These are phyloP conservation scores for Takifugu flavidus DNA, from an alignment of 2,113 vertebrate genomes.

Conservation along the genomic window DNA sequence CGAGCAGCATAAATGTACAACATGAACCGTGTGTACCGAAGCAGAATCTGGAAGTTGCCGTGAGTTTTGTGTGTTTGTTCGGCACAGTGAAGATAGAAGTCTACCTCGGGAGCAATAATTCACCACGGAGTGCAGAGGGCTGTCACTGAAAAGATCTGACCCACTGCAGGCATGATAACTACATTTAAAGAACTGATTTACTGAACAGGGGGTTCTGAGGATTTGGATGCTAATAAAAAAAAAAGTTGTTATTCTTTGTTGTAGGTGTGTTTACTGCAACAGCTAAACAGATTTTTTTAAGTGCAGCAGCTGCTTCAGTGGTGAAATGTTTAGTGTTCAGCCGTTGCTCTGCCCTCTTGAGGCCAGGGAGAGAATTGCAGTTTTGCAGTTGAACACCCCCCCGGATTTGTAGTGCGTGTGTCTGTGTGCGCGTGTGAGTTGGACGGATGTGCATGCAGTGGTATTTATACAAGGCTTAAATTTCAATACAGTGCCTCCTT, in stretches of 20 bases:
- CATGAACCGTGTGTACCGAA: slow-evolving; percentile 28
- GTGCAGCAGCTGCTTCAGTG: neutral
- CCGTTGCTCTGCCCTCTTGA: slow-evolving; percentile 56
- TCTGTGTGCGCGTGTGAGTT: slow-evolving; percentile 15
- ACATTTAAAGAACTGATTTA: slow-evolving; percentile 71
- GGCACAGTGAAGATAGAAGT: slow-evolving; percentile 52
- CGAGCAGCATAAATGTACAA: slow-evolving; percentile 32
- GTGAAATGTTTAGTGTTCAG: slow-evolving; percentile 27
- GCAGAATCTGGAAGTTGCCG: slow-evolving; percentile 30
- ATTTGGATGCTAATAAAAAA: slow-evolving; percentile 29
- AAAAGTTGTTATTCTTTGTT: slow-evolving; percentile 6
- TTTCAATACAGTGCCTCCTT: slow-evolving; percentile 67
- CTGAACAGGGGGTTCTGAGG: slow-evolving; percentile 41
- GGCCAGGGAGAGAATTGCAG: slow-evolving; percentile 38
- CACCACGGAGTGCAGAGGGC: slow-evolving; percentile 57
- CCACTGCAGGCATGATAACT: slow-evolving; percentile 67
- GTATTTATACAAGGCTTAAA: slow-evolving; percentile 69
- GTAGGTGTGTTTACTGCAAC: slow-evolving; percentile 8
- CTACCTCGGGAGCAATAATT: slow-evolving; percentile 69
- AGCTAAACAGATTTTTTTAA: neutral
- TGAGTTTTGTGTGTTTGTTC: slow-evolving; percentile 28
- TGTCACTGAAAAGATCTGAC: slow-evolving; percentile 64
- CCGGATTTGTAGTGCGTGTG: slow-evolving; percentile 36
- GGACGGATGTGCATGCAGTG: slow-evolving; percentile 39
- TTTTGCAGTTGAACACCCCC: slow-evolving; percentile 20